Base-by-base conservation (phyloP, 2,113 vertebrate species). In the Myotis davidii region DNA sequence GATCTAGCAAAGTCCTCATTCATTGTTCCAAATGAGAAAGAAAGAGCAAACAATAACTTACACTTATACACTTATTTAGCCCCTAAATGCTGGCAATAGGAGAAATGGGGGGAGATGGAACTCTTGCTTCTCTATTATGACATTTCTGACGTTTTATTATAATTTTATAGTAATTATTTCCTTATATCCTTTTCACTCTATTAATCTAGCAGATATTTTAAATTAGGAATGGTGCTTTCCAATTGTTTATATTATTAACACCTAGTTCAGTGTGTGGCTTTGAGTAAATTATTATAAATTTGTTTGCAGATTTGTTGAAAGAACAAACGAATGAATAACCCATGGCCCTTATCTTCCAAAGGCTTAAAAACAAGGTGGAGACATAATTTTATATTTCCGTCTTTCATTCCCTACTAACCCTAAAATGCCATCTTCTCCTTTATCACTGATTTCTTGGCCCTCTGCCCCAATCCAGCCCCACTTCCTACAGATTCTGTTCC, bases 301-400 rank as follows among this genome's bases (percentile, higher is more conserved):
- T 78, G 6, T 50, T 90, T 45, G 59, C 92, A 61, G 79, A 90
- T 81, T 56, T 94, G 29, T 56, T 77, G 20, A 42, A 94, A 90
- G 13, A 48, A 81, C 11, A n/a, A 61, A 69, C 9, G 1, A 61
- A 52, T 11, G 2, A 82, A 20, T 50, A n/a, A 61, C 10, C 25
- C 9, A 45, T 83, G 2, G 2, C 0, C 23, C 2, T 69, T 95
- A 11, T 85, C 37, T 8, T 79, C 20, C 13, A 90, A 79, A 79
- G 67, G 11, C 48, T 82, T 85, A 65, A 70, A 72, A 90, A 64
- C 9, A 85, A 76, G 1, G 10, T 70, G 11, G 17, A 85, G 88
- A n/a, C 8, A 61, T 7, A 54, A 21, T 79, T 85, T 45, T 72
- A 37, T 56, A 11, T 64, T 1, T 76, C 32, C 1, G 3, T 27